These are phyloP conservation scores for Imbricaverruca yamaguchii DNA, from an alignment of 2,888 invertebrate species.

Conservation along the genomic window DNA sequence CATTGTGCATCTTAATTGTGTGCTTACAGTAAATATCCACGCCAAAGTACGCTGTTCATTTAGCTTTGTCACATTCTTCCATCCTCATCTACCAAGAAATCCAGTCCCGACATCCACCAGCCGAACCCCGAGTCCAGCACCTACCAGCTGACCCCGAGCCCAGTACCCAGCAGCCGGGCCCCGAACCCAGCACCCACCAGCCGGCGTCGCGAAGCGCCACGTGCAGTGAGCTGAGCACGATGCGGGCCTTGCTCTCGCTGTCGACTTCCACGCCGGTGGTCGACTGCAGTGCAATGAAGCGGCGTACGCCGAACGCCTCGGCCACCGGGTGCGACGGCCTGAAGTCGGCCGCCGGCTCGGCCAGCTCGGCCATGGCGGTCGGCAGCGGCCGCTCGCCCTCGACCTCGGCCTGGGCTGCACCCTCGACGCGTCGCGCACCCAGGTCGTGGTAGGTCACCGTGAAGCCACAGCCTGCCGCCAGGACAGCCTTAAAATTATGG, in stretches of 20 bases:
- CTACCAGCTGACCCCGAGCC: too few species aligned
- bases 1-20: too few species aligned
- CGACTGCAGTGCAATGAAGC: constrained; percentile 30
- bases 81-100: too few species aligned
- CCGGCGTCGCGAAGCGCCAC: background rate
- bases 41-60: too few species aligned
- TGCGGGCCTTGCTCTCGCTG: constrained; percentile 54
- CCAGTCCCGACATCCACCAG: too few species aligned
- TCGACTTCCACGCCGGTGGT: constrained; percentile 27
- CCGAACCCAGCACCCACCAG: background rate
- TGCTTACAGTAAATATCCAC: too few species aligned
- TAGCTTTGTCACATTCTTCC: too few species aligned
- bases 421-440: background rate
- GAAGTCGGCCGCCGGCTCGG: background rate
- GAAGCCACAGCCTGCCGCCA: background rate
- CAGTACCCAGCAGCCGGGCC: background rate
- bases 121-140: background rate
- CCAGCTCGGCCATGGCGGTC: background rate
- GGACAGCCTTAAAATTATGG: too few species aligned
- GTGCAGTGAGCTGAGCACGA: constrained; percentile 63
- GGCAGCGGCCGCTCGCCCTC: background rate
- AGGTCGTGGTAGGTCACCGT: background rate
- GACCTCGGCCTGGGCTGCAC: background rate
- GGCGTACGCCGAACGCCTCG: constrained; percentile 27
- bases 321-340: background rate